Evolutionary conservation across 2,888 invertebrate genomes (phyloP).

Genomic region (Dolichopus griseipennis): DNA sequence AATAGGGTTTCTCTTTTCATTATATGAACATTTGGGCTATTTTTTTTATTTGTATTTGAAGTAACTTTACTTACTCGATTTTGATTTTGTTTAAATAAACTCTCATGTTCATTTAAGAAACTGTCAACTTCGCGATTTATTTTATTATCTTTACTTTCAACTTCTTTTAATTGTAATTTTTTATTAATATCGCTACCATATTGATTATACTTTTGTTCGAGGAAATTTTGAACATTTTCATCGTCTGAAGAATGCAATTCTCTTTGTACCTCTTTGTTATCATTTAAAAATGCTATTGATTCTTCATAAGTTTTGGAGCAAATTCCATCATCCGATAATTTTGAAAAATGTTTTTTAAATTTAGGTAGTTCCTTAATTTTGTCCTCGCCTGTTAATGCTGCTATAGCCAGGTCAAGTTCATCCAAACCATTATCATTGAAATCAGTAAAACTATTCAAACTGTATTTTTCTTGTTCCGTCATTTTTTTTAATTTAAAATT

Average conservation of each 20-base stretch:
- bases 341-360: conserved; percentile 33
- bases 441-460: too few relatives aligned
- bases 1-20: neutral
- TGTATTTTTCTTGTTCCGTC: too few relatives aligned
- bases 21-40: conserved; percentile 19
- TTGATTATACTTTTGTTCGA: conserved; percentile 63
- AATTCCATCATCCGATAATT: conserved; percentile 34
- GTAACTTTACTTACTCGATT: conserved; percentile 17
- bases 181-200: conserved; percentile 62
- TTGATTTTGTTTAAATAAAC: neutral
- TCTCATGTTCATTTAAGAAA: neutral
- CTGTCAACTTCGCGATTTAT: conserved; percentile 31
- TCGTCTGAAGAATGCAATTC: conserved; percentile 69
- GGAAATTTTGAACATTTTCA: conserved; percentile 64
- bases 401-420: conserved; percentile 33
- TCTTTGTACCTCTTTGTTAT: conserved; percentile 20
- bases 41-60: conserved; percentile 24
- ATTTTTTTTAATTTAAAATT: too few relatives aligned
- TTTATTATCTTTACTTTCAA: conserved; percentile 30
- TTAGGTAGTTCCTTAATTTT: conserved; percentile 23
- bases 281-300: conserved; percentile 16
- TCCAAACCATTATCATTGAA: conserved; percentile 23
- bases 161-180: conserved; percentile 45
- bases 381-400: conserved; percentile 27
- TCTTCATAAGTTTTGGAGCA: conserved; percentile 18